Conservation (phyloP, 2,888 invertebrate species). For the Abrostola triplasia region DNA sequence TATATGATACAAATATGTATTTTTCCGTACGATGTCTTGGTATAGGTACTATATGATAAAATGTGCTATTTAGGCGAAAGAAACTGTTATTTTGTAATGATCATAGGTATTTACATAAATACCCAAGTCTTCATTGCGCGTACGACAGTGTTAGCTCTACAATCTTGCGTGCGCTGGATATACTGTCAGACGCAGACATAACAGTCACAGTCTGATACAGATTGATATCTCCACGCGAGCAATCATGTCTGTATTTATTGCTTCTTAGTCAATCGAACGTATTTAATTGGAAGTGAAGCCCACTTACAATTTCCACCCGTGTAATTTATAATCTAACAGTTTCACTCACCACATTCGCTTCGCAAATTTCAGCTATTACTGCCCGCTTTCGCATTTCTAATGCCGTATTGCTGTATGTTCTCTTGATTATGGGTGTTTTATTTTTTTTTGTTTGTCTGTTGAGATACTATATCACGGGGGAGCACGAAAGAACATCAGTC, state of each 20-base stretch:
- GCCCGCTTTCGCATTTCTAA: slow-evolving; percentile 55
- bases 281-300: slow-evolving; percentile 68
- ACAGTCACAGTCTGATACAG: slow-evolving; percentile 58
- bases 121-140: slow-evolving; percentile 56
- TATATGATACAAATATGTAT: background rate
- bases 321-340: slow-evolving; percentile 66
- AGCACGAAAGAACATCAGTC: slow-evolving; percentile 86
- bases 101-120: slow-evolving; percentile 46
- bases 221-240: slow-evolving; percentile 72
- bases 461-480: slow-evolving; percentile 88
- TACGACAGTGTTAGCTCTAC: slow-evolving; percentile 64
- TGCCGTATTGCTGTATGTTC: slow-evolving; percentile 54
- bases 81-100: slow-evolving; percentile 51
- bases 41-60: background rate
- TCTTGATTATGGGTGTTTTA: slow-evolving; percentile 70
- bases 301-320: slow-evolving; percentile 60
- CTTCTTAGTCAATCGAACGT: slow-evolving; percentile 67
- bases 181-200: slow-evolving; percentile 74
- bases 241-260: slow-evolving; percentile 73
- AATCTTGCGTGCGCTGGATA: slow-evolving; percentile 63
- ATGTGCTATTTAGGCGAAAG: slow-evolving; percentile 35
- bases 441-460: slow-evolving; percentile 85
- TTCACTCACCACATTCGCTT: slow-evolving; percentile 59
- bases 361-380: slow-evolving; percentile 33
- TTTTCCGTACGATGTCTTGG: background rate